phyloP scores from a whole-genome alignment of 2,113 vertebrate species.

The Chloropsis hardwickii region DNA sequence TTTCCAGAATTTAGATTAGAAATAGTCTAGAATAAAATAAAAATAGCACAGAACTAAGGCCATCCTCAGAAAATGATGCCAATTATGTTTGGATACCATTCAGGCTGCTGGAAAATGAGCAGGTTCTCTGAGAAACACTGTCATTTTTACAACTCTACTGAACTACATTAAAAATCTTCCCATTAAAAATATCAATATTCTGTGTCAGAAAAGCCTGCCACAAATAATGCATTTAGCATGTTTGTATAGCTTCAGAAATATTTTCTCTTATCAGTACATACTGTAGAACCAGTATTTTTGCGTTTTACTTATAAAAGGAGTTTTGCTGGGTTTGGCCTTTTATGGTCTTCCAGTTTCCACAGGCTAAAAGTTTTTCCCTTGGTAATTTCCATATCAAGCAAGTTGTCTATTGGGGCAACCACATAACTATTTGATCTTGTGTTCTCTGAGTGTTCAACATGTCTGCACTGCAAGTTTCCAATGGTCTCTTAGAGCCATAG shows the following conservation, averaged over 20 bases:
- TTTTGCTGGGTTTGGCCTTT: constrained; percentile 11
- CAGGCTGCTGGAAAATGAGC: background rate
- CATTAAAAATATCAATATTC: background rate
- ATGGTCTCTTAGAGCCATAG: background rate
- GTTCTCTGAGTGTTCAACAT: background rate
- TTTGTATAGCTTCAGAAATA: background rate
- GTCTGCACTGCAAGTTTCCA: background rate
- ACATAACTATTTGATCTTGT: background rate
- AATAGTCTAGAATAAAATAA: background rate
- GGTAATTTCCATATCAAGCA: background rate
- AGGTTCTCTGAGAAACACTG: background rate
- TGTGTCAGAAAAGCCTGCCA: background rate
- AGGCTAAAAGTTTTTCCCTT: background rate
- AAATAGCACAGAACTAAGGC: background rate
- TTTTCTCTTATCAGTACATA: background rate
- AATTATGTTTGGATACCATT: background rate
- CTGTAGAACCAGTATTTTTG: background rate
- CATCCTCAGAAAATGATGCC: background rate
- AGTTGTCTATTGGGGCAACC: background rate
- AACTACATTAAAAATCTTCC: background rate
- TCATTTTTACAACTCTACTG: background rate
- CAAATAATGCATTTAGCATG: background rate
- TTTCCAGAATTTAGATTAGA: background rate
- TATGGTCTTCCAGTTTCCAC: background rate
- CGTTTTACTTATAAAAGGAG: background rate